A percentile compares a stretch with the other conserved stretches of the same genome.
Evolutionary conservation across 2,888 invertebrate genomes (phyloP).

Genomic region (Stomorhina lunata): DNA sequence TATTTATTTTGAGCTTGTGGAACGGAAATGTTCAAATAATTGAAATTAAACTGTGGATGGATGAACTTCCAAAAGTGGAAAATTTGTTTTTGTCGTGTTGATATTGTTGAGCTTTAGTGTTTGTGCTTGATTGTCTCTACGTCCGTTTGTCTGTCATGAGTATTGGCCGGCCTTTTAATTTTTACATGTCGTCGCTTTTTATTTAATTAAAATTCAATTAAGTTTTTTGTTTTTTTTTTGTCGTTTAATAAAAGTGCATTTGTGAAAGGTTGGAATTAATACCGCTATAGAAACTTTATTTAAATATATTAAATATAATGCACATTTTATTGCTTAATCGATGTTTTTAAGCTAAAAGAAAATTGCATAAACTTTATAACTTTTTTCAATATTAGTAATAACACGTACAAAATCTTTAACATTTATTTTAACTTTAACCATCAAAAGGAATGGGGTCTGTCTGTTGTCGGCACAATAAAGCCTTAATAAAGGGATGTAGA

Average conservation of each 20-base stretch:
- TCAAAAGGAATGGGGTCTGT: constrained; percentile 19
- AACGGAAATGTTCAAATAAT: constrained; percentile 48
- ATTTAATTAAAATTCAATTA: background rate
- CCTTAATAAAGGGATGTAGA: no score
- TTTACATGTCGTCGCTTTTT: background rate
- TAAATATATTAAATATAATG: background rate
- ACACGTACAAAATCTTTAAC: background rate
- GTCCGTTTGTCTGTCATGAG: background rate
- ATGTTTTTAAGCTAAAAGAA: background rate
- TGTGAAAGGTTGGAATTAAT: constrained; percentile 12
- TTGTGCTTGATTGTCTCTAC: no score
- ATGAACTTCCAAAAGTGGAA: background rate
- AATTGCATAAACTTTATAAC: background rate
- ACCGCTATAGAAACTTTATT: background rate
- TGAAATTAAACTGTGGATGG: constrained; percentile 6
- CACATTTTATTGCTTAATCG: constrained; percentile 1
- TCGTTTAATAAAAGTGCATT: background rate
- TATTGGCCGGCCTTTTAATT: background rate
- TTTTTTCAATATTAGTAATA: no score
- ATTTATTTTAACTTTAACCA: background rate
- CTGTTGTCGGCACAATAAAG: no score
- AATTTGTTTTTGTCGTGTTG: background rate
- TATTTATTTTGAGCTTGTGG: constrained; percentile 25
- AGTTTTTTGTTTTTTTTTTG: background rate
- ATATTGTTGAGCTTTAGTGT: no score